Base-by-base conservation (phyloP, 1,140 invertebrate species). In the Procambarus virginalis region DNA sequence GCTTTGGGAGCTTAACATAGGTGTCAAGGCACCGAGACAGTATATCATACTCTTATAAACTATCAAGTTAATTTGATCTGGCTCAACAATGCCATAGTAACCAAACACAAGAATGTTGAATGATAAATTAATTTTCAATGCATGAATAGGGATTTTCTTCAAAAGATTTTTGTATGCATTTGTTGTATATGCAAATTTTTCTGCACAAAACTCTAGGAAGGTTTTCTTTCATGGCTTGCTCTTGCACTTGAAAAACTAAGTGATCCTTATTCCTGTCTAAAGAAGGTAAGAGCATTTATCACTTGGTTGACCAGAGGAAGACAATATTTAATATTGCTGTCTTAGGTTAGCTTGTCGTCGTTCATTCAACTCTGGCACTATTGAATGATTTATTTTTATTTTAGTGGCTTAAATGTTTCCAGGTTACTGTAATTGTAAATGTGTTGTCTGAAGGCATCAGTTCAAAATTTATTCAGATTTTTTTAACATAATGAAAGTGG, bases 151-250 rank as follows among this genome's bases (percentile, higher is more conserved):
- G 5, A 34, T 73, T 8, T 73, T 73, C 22, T 73, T 73, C 0
- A 73, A 73, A 34, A 55, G 12, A 12, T 55, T 12, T 9, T 55
- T 22, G 68, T 22, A 73, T 8, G 68, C 6, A 34, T 73, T 48
- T 73, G 73, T 8, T 84, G 48, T 22, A 8, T 49, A 84, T 84
- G 82, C 82, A 84, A 73, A 46, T 48, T 73, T 70, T 73, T 84
- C 48, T 68, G 82, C 82, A 84, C 82, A 84, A 84, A 84, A 84
- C 49, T n/a, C 68, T 49, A 73, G 12, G 45, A 68, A 68, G 34
- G 20, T 68, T 45, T 83, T 45, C 68, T 68, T 48, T 45, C 58
- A 68, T 34, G n/a, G n/a, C 81, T 64, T 68, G 34, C 45, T 83
- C 60, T n/a, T 68, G n/a, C 60, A 83, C 22, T 70, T 73, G 60